Percentiles rank a stretch among this genome's conserved stretches.
phyloP scores from a whole-genome alignment of 2,113 vertebrate species.

The Triplophysa tibetana region DNA sequence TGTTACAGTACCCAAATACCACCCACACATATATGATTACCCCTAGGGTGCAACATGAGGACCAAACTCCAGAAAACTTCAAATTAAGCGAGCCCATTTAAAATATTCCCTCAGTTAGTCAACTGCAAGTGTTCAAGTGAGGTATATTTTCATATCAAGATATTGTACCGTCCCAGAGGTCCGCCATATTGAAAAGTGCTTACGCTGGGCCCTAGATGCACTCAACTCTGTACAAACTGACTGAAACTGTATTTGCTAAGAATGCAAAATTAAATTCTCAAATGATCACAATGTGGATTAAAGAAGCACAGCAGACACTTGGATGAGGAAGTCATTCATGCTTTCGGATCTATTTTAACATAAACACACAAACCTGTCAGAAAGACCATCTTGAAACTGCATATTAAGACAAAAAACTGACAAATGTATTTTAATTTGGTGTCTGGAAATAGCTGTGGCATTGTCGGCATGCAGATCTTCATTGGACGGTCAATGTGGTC shows the following conservation, averaged over 20 bases:
- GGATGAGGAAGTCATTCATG: slow-evolving; percentile 31
- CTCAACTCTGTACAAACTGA: slow-evolving; percentile 33
- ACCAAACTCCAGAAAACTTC: slow-evolving; percentile 39
- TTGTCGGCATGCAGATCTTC: neutral
- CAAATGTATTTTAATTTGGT: slow-evolving; percentile 5
- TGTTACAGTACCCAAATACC: slow-evolving; percentile 10
- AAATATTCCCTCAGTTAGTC: slow-evolving; percentile 26
- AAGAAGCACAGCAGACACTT: slow-evolving; percentile 24
- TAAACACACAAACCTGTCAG: slow-evolving; percentile 30
- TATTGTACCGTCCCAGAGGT: slow-evolving; percentile 19
- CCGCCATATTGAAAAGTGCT: slow-evolving; percentile 48
- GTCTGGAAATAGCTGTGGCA: slow-evolving; percentile 14
- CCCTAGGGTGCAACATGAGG: neutral
- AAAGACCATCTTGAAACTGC: slow-evolving; percentile 34
- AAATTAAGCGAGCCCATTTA: slow-evolving; percentile 28
- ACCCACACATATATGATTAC: slow-evolving; percentile 48
- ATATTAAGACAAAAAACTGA: neutral
- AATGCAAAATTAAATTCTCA: slow-evolving; percentile 46
- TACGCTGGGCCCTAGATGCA: slow-evolving; percentile 32
- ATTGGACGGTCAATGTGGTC: neutral
- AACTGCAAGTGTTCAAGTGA: slow-evolving; percentile 33
- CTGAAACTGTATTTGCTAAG: slow-evolving; percentile 43
- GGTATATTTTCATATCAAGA: slow-evolving; percentile 46
- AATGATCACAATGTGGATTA: slow-evolving; percentile 14
- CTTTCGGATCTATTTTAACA: slow-evolving; percentile 37